phyloP scores from a whole-genome alignment of 2,888 invertebrate genomes.

The Dichetophora obliterata region DNA sequence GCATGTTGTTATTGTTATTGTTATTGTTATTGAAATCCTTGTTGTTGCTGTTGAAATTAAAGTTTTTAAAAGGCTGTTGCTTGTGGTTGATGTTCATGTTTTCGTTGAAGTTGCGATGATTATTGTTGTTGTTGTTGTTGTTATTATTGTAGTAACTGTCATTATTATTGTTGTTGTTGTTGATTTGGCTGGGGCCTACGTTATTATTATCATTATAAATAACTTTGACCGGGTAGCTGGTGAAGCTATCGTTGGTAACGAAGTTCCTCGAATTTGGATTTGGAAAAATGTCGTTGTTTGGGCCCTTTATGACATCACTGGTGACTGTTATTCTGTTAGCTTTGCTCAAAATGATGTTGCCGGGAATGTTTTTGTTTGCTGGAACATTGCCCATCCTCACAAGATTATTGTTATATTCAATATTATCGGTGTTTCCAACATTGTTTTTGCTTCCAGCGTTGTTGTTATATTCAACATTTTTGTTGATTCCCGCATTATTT shows the following conservation, averaged over 20 bases:
- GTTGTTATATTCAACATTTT: background rate
- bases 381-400: background rate
- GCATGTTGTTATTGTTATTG: background rate
- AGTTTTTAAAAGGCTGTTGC: background rate
- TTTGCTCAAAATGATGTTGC: background rate
- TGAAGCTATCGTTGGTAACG: slow-evolving; percentile 4
- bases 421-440: background rate
- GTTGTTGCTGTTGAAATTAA: background rate
- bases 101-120: background rate
- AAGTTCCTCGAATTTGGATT: too few species aligned
- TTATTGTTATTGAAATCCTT: background rate
- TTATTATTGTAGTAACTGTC: too few species aligned
- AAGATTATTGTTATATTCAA: background rate
- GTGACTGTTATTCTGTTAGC: too few species aligned
- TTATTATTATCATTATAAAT: background rate
- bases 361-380: slow-evolving; percentile 9
- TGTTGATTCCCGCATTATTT: background rate
- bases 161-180: background rate
- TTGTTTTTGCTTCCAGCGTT: background rate
- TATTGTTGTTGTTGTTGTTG: background rate
- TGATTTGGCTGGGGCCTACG: background rate
- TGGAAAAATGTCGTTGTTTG: too few species aligned
- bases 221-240: too few species aligned
- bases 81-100: background rate
- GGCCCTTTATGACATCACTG: too few species aligned